Evolutionary conservation across 2,888 invertebrate genomes (phyloP), one percentile per base, ranked within the genome.

Genomic region (Sisyra terminalis): DNA sequence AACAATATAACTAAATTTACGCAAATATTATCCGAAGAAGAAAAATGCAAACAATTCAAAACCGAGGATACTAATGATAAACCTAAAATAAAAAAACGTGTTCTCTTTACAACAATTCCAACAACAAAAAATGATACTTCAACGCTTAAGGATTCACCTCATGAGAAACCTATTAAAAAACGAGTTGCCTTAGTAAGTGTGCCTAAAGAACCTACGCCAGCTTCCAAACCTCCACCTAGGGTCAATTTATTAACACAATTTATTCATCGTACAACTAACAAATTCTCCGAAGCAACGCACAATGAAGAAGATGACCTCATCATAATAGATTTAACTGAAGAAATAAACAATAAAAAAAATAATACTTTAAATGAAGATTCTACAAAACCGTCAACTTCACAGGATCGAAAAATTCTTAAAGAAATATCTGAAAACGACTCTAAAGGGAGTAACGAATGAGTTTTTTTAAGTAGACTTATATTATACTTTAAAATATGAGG

Each of bases 1-100:
- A 24, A 7, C 44, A 47, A 46, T 18, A 58, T 59, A 39, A 57
- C 54, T 8, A 59, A 59, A 47, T 61, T 58, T 45, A 55, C 59
- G 9, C 58, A 59, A 47, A 50, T 55, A 7, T 34, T 60, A 29
- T 52, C 56, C 2, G 49, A 53, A 24, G 56, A 57, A 35, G 57
- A 59, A 40, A 52, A 52, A 40, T 45, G 50, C 7, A 50, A 53
- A 42, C 52, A 54, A 46, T 50, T 54, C 13, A 13, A n/a, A 18
- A 13, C 17, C 3, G 18, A 11, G 9, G n/a, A 24, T 34, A 3
- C 34, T 7, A 14, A 15, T 15, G 7, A 7, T 7, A 34, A 34
- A 11, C 13, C 13, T n/a, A n/a, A 5, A 7, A n/a, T 3, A 14
- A 39, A 39, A 24, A 39, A 39, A 39, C 16, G 39, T 18, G 24